These are phyloP conservation scores for Callyntrura guangdongensis DNA, from an alignment of 2,888 invertebrate genomes.

Conservation along the genomic window DNA sequence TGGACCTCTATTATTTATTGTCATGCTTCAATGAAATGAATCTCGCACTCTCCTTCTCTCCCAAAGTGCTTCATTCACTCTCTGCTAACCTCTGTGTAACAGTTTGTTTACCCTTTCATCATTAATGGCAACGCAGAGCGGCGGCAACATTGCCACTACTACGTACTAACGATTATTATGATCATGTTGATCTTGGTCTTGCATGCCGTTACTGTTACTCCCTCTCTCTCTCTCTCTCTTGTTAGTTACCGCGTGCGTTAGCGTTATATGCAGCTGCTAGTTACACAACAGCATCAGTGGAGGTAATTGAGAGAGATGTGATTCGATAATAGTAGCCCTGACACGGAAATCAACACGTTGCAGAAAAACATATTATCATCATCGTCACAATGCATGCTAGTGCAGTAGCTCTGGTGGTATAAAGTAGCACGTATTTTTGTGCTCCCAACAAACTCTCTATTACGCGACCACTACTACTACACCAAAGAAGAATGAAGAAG, in stretches of 20 bases:
- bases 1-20: constrained; percentile 23
- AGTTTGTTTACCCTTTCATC: constrained; percentile 17
- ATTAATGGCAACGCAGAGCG: not conserved
- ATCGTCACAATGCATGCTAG: no score
- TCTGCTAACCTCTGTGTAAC: not conserved
- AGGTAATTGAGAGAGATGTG: not conserved
- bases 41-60: constrained; percentile 33
- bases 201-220: not conserved
- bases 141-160: not conserved
- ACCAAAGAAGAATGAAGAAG: not conserved
- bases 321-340: constrained; percentile 41
- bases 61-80: constrained; percentile 1
- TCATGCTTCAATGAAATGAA: constrained; percentile 40
- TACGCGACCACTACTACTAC: not conserved
- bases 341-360: constrained; percentile 62
- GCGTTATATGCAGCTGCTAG: not conserved
- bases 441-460: not conserved
- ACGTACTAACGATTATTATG: not conserved
- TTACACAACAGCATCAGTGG: not conserved
- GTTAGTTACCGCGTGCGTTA: not conserved
- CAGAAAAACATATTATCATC: not conserved
- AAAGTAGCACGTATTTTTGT: not conserved
- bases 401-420: not conserved
- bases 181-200: constrained; percentile 46
- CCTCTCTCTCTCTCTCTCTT: not conserved